phyloP scores from a whole-genome alignment of 2,113 vertebrate species.

The Nyctereutes procyonoides region DNA sequence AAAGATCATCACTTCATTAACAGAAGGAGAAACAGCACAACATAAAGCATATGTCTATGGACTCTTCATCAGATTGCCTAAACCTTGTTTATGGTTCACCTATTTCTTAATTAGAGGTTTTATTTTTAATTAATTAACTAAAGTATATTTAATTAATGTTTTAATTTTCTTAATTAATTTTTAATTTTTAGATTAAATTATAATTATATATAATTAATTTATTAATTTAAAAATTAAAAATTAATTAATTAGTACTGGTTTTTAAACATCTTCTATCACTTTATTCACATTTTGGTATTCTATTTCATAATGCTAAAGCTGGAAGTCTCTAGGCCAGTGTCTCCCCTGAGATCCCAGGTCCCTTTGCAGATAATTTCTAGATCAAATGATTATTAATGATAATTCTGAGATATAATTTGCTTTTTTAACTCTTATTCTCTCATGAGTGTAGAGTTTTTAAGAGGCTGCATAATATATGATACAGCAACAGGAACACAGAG shows the following conservation, averaged over 20 bases:
- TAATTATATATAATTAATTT: no score
- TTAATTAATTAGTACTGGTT: neutral
- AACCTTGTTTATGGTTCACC: neutral
- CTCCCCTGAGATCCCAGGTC: no score
- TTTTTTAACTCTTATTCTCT: neutral
- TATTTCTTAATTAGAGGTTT: neutral
- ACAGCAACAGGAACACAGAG: neutral
- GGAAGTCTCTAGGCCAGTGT: neutral
- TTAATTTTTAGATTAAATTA: no score
- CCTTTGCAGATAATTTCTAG: neutral
- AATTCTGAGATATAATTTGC: neutral
- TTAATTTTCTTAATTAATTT: neutral
- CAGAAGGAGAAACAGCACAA: neutral
- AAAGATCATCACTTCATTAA: neutral
- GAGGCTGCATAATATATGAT: neutral
- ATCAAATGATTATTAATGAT: neutral
- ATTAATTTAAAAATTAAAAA: neutral
- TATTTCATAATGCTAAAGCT: fast-evolving
- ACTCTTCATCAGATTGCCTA: neutral
- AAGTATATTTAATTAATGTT: neutral
- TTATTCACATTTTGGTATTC: neutral
- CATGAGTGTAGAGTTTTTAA: neutral
- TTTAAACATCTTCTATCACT: neutral
- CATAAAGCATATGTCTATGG: neutral
- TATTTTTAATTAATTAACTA: no score